Evolutionary conservation across 2,797 vertebrate genomes (phyloP).

Genomic region (Lutjanus campechanus): DNA sequence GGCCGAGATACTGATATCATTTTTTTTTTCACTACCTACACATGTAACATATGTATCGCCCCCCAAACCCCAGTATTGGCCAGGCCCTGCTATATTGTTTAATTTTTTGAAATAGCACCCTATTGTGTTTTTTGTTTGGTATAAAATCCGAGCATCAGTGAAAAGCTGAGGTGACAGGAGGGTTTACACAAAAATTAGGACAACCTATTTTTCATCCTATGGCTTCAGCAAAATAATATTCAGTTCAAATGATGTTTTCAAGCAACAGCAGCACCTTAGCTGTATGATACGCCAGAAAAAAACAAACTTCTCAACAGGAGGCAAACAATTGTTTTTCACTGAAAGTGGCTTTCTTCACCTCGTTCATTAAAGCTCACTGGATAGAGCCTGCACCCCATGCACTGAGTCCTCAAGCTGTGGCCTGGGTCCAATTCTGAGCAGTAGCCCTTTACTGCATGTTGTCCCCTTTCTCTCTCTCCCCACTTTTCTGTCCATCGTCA

Average conservation of each 20-base stretch:
- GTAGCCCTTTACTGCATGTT: no score
- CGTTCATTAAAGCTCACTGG: constrained; percentile 20
- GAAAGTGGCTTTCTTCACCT: constrained; percentile 10
- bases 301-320: background rate
- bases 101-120: background rate
- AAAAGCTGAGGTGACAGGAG: background rate
- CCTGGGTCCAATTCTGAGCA: no score
- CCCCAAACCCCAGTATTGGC: no score
- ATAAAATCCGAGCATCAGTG: background rate
- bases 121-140: background rate
- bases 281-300: background rate
- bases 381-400: no score
- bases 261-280: background rate
- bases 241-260: background rate
- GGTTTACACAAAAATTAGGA: background rate
- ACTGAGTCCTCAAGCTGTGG: no score
- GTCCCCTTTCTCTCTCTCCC: no score
- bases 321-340: constrained; percentile 8
- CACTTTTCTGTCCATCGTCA: no score
- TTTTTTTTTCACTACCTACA: no score
- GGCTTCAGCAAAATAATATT: background rate
- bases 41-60: no score
- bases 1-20: no score
- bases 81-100: no score
- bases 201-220: background rate